Evolutionary conservation across 37 sponge, comb jelly and placozoan species (phyloP).

Genomic region (Halichondria panicea): DNA sequence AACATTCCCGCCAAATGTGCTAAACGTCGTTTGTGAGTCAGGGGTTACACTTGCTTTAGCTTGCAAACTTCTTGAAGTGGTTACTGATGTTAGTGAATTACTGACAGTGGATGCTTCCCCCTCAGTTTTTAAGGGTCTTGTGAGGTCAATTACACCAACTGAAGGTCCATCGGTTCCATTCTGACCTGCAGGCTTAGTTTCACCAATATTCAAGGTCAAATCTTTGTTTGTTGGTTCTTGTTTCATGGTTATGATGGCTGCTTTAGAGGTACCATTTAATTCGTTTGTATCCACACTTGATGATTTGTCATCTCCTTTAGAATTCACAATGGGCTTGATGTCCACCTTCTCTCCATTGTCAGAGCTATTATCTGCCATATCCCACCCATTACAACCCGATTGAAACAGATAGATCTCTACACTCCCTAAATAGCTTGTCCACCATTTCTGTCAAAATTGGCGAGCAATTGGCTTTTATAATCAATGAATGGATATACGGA

Average conservation of each 20-base stretch:
- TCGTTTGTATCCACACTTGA: slow-evolving; percentile 19
- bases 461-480: slow-evolving; percentile 25
- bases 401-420: slow-evolving; percentile 24
- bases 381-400: slow-evolving; percentile 24
- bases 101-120: slow-evolving; percentile 53
- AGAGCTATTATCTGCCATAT: slow-evolving; percentile 29
- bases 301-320: slow-evolving; percentile 22
- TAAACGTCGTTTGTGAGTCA: no score
- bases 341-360: slow-evolving; percentile 11
- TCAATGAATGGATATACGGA: background rate
- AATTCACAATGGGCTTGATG: slow-evolving; percentile 37
- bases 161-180: slow-evolving; percentile 12
- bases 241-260: background rate
- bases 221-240: slow-evolving; percentile 4
- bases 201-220: background rate
- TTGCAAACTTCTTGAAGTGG: no score
- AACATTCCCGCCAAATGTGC: no score
- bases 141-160: background rate
- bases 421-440: background rate
- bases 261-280: background rate
- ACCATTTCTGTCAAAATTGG: slow-evolving; percentile 44
- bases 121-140: slow-evolving; percentile 58
- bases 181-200: background rate
- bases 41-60: no score
- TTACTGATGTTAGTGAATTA: no score